Conservation (phyloP, 2,797 vertebrate genomes). For the Anguilla anguilla region DNA sequence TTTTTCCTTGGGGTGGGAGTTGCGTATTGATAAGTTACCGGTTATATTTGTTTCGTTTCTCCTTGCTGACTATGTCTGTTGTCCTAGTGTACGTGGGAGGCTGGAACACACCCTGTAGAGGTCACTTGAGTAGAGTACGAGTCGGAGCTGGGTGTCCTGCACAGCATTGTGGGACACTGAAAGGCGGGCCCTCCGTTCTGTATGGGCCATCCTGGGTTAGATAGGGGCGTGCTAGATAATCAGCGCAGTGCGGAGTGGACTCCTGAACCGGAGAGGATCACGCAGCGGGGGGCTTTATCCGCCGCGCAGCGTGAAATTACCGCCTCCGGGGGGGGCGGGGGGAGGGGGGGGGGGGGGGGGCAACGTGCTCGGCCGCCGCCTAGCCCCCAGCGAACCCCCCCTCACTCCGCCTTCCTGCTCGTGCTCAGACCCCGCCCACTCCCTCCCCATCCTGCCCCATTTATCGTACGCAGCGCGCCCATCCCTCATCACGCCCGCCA, state of each 20-base stretch:
- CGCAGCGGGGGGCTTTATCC: conserved; percentile 76
- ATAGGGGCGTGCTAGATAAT: conserved; percentile 57
- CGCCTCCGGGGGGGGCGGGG: conserved; percentile 68
- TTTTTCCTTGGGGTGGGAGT: not conserved
- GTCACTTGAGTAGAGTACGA: not conserved
- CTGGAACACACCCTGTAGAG: not conserved
- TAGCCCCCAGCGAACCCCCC: not conserved
- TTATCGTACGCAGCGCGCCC: not conserved
- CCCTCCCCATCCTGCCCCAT: not conserved
- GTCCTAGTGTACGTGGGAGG: not conserved
- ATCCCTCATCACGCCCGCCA: not conserved
- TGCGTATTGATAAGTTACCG: not conserved
- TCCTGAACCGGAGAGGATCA: conserved; percentile 84
- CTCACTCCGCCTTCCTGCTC: not conserved
- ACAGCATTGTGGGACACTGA: not conserved
- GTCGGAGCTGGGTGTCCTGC: not conserved
- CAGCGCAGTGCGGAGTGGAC: conserved; percentile 72
- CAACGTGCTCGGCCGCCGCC: not conserved
- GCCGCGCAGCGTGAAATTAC: conserved; percentile 81
- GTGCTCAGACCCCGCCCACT: not conserved
- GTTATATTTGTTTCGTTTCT: not conserved
- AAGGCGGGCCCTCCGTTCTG: conserved; percentile 16
- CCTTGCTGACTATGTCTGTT: not conserved
- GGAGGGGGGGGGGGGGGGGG: conserved; percentile 54
- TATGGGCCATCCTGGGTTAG: conserved; percentile 62